phyloP scores from a whole-genome alignment of 2,888 invertebrate species.

The Dasysyrphus tricinctus region DNA sequence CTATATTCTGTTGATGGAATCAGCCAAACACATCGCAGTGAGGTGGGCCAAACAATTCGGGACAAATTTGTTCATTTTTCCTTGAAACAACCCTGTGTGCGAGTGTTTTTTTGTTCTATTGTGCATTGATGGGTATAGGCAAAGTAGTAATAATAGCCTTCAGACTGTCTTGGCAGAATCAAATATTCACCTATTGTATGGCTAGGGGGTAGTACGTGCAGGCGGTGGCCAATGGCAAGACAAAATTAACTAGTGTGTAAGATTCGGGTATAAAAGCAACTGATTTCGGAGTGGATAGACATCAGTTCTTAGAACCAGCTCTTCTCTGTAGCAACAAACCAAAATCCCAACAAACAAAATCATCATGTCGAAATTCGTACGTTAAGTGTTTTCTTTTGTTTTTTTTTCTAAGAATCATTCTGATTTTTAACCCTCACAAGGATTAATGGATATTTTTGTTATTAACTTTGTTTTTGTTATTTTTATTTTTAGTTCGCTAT shows the following conservation, averaged over 20 bases:
- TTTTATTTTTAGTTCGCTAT: constrained; percentile 78
- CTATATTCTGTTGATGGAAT: not conserved
- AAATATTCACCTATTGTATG: constrained; percentile 9
- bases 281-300: constrained; percentile 27
- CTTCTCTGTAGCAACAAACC: constrained; percentile 57
- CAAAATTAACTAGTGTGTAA: constrained; percentile 28
- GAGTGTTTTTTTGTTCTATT: constrained; percentile 59
- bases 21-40: not conserved
- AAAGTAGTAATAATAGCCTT: constrained; percentile 42
- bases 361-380: constrained; percentile 75
- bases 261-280: constrained; percentile 69
- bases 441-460: not conserved
- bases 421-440: not conserved
- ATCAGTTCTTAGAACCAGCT: constrained; percentile 67
- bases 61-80: constrained; percentile 69
- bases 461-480: not conserved
- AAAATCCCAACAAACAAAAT: constrained; percentile 36
- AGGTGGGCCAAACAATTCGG: constrained; percentile 45
- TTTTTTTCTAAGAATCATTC: not conserved
- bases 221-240: constrained; percentile 42
- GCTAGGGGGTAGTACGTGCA: constrained; percentile 25
- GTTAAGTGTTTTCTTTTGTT: constrained; percentile 2
- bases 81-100: constrained; percentile 66
- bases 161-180: constrained; percentile 48
- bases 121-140: constrained; percentile 10